Conservation (phyloP, 2,888 invertebrate species). For the Ichneumoninae sp. region DNA sequence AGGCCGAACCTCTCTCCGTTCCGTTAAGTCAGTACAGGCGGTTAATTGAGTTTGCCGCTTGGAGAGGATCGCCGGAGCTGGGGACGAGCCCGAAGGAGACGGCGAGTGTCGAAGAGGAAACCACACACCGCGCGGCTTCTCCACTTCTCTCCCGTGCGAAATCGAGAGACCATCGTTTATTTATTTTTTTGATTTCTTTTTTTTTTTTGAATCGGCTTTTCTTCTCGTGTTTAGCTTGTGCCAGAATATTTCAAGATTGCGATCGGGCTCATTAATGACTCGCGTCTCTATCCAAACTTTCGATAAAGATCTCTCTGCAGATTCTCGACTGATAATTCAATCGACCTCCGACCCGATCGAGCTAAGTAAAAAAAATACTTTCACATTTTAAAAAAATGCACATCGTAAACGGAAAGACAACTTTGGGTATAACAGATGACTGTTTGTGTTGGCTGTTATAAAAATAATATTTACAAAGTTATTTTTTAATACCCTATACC, state of each 20-base stretch:
- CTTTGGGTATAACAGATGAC: no score
- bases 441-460: no score
- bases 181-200: not conserved
- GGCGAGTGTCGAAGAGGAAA: constrained; percentile 42
- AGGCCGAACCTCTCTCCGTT: constrained; percentile 51
- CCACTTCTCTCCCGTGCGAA: constrained; percentile 41
- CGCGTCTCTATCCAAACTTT: not conserved
- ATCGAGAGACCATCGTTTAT: constrained; percentile 34
- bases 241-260: not conserved
- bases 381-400: not conserved
- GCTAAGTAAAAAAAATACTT: constrained; percentile 5
- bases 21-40: constrained; percentile 66
- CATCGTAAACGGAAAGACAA: no score
- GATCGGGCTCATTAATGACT: not conserved
- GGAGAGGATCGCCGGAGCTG: constrained; percentile 59
- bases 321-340: not conserved
- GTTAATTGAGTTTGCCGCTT: constrained; percentile 66
- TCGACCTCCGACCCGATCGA: not conserved
- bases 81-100: constrained; percentile 13
- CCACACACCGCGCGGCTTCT: constrained; percentile 34
- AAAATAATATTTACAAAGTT: no score
- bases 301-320: not conserved
- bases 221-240: constrained; percentile 5
- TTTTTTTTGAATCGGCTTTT: constrained; percentile 16
- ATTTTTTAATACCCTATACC: no score